Evolutionary conservation across 2,888 invertebrate genomes (phyloP).

Genomic region (Phalera bucephala): DNA sequence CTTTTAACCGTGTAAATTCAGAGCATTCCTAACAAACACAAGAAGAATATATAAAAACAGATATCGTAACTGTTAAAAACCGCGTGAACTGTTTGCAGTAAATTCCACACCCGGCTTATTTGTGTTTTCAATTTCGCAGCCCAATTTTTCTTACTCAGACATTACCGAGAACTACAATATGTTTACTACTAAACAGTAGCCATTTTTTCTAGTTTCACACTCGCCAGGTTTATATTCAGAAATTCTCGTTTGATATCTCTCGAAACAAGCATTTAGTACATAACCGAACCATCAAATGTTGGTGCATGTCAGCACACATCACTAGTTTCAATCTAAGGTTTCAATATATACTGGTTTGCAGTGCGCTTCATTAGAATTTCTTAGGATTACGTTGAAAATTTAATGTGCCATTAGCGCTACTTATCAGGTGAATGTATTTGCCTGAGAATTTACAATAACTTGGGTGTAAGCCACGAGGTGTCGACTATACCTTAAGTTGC

Average conservation of each 20-base stretch:
- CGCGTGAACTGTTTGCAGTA: conserved; percentile 15
- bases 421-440: not conserved
- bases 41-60: conserved; percentile 11
- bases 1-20: not conserved
- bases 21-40: conserved; percentile 13
- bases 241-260: not conserved
- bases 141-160: conserved; percentile 1
- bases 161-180: not conserved
- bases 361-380: too few relatives aligned
- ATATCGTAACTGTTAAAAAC: conserved; percentile 12
- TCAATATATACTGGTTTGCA: too few relatives aligned
- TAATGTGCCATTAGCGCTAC: not conserved
- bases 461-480: not conserved
- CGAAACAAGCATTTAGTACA: too few relatives aligned
- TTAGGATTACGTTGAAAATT: conserved; percentile 11
- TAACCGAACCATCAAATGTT: too few relatives aligned
- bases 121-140: conserved; percentile 5
- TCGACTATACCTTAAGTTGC: too few relatives aligned
- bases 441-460: not conserved
- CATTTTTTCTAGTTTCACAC: not conserved
- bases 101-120: conserved; percentile 13
- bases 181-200: not conserved
- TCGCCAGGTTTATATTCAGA: not conserved
- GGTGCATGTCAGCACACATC: too few relatives aligned
- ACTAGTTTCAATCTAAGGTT: too few relatives aligned